These are phyloP conservation scores for Heliconius hortense DNA, from an alignment of 2,888 invertebrate species.

Conservation along the genomic window DNA sequence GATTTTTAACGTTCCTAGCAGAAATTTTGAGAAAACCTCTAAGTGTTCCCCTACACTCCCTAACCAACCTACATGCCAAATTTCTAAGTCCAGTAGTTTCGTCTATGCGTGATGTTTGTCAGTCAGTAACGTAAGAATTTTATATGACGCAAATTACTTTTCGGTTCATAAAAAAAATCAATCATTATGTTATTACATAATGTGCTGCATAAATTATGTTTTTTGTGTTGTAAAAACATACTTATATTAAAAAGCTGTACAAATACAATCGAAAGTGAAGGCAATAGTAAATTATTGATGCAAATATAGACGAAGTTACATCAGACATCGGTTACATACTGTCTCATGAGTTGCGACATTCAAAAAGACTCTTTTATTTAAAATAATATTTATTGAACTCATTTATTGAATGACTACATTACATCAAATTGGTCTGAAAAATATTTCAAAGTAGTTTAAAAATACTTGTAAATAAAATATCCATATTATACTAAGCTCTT, in stretches of 20 bases:
- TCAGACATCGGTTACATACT: background rate
- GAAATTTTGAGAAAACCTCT: no score
- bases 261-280: slow-evolving; percentile 1
- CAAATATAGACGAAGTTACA: slow-evolving; percentile 12
- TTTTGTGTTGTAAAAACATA: background rate
- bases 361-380: background rate
- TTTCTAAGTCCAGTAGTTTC: background rate
- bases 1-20: no score
- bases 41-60: no score
- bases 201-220: background rate
- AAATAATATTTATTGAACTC: background rate
- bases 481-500: background rate
- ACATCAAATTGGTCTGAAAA: background rate
- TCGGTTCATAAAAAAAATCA: background rate
- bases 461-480: background rate
- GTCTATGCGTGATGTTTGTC: background rate
- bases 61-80: background rate
- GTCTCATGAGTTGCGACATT: background rate
- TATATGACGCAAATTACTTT: background rate
- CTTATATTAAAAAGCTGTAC: background rate
- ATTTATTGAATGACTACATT: background rate
- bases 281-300: background rate
- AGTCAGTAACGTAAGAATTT: background rate
- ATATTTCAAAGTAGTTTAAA: background rate
- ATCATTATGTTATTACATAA: background rate